Base-by-base conservation (phyloP, 1,140 invertebrate species). In the Hypsibius dujardini region DNA sequence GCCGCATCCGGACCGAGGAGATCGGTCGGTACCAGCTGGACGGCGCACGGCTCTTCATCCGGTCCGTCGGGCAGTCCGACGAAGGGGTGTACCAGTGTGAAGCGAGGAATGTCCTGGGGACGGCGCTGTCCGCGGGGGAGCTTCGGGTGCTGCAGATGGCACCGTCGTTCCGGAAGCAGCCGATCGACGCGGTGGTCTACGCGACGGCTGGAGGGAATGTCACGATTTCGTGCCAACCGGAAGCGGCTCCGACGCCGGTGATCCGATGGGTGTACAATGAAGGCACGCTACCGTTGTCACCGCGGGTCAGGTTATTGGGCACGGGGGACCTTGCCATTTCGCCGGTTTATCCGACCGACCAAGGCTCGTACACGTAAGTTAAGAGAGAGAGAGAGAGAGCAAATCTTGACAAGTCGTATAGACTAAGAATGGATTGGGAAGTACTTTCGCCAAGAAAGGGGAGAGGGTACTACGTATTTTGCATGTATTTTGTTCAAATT, bases 81-180 rank as follows among this genome's bases (percentile, higher is more conserved):
- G 85, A 87, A 72, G 93, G 88, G n/a, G 95, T 95, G 90, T 97
- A 92, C 79, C 92, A 96, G 76, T 98, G 95, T 79, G 83, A 86
- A 76, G 93, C 92, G 0, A 85, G 81, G 73, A 98, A 97, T 84
- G 87, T 90, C 71, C 81, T 95, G 2, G 92, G 90, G 76, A 86
- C 86, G 0, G 85, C 83, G 46, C 94, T 88, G 78, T 92, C 90
- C 0, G 90, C 91, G 7, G 92, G 87, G 1, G 90, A 97, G 76
- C 80, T 97, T 1, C 81, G 91, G 77, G 88, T 97, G 67, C 82
- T 93, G 46, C 86, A 88, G 46, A 83, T 96, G 73, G 86, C 86
- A 76, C 93, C 93, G 45, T 88, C 88, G 1, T 97, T 97, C 78
- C 87, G 87, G 74, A 96, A 96, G 79, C 82, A 84, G 70, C 93